Percentiles rank a stretch among this genome's conserved stretches.
Evolutionary conservation across 2,888 invertebrate genomes (phyloP).

Genomic region (Iphiclides podalirius): DNA sequence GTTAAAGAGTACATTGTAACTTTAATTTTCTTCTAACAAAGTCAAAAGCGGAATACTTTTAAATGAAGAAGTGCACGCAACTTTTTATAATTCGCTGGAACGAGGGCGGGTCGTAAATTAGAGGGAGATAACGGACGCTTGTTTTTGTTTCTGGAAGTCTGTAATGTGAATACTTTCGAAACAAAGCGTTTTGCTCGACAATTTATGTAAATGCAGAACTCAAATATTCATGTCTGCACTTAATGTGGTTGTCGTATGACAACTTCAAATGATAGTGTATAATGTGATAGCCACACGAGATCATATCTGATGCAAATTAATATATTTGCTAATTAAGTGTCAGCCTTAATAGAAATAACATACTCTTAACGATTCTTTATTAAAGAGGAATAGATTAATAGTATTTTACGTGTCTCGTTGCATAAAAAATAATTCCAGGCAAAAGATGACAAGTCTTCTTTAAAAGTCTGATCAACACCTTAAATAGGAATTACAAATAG

Average conservation of each 20-base stretch:
- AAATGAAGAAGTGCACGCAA: conserved; percentile 19
- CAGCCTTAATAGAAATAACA: no score
- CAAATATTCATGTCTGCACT: not conserved
- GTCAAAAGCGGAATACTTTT: conserved; percentile 17
- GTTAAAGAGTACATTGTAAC: conserved; percentile 11
- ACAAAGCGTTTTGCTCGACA: not conserved
- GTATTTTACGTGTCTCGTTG: no score
- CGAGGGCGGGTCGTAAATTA: conserved; percentile 16
- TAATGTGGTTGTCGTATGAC: not conserved
- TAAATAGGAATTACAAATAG: no score
- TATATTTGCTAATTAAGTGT: no score
- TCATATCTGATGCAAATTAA: not conserved
- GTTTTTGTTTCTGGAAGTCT: conserved; percentile 4
- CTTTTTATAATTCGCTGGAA: conserved; percentile 17
- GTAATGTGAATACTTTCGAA: not conserved
- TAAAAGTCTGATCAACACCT: no score
- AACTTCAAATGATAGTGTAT: no score
- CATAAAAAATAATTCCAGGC: no score
- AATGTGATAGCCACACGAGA: not conserved
- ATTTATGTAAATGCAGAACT: not conserved
- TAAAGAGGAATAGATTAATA: no score
- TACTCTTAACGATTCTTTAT: no score
- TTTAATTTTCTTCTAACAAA: conserved; percentile 17
- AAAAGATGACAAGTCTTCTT: no score
- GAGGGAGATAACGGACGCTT: conserved; percentile 12